phyloP scores from a whole-genome alignment of 2,888 invertebrate species.

The Agonopterix heracliana region DNA sequence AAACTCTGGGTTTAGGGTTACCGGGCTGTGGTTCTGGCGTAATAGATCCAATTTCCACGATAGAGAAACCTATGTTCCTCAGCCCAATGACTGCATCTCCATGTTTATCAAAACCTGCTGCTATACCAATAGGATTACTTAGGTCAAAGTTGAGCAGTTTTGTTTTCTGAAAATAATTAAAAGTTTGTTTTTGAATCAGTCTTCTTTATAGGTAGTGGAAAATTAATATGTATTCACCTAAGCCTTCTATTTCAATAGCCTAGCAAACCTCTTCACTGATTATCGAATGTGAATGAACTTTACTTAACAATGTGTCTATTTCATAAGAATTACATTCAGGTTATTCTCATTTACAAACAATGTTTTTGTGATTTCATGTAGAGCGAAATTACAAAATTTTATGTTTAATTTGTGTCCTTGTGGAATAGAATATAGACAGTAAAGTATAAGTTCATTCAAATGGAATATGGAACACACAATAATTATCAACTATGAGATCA shows the following conservation, averaged over 20 bases:
- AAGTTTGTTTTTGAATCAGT: not conserved
- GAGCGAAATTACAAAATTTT: too few relatives aligned
- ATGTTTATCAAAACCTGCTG: conserved; percentile 99
- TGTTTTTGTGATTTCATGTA: too few relatives aligned
- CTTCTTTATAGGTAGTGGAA: conserved; percentile 1
- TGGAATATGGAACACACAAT: too few relatives aligned
- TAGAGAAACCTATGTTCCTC: conserved; percentile 91
- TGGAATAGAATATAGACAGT: too few relatives aligned
- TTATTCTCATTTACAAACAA: too few relatives aligned
- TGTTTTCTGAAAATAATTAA: conserved; percentile 72
- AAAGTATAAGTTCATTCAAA: too few relatives aligned
- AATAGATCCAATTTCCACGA: conserved; percentile 96
- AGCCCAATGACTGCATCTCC: conserved; percentile 92
- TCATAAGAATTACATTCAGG: too few relatives aligned
- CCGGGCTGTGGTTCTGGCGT: conserved; percentile 96
- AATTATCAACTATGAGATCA: too few relatives aligned
- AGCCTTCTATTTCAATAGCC: not conserved
- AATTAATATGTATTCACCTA: conserved; percentile 1
- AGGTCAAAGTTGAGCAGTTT: conserved; percentile 83
- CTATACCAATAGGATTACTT: conserved; percentile 95
- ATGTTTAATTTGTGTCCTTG: too few relatives aligned
- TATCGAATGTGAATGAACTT: too few relatives aligned
- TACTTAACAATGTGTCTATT: too few relatives aligned
- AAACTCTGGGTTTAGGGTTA: conserved; percentile 94
- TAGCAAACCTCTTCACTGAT: too few relatives aligned